Base-by-base conservation (phyloP, 2,888 invertebrate genomes). In the Coleophora deauratella region DNA sequence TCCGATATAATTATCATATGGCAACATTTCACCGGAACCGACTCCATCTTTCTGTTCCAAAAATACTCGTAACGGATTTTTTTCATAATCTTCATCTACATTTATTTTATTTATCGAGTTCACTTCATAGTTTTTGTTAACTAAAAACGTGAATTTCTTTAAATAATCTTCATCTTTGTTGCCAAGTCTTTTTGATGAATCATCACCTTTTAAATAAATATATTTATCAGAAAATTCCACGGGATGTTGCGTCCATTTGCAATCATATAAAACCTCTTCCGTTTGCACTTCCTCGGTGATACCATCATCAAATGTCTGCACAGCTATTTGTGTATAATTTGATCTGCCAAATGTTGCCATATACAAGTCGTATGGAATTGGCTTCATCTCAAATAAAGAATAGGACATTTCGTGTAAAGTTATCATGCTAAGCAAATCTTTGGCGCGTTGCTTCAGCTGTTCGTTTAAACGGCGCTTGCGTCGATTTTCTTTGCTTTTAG, bases 21-120 rank as follows among this genome's bases (percentile, higher is more conserved):
- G 72, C 57, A 81, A 59, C 58, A 78, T 71, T 60, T 62, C 54
- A 27, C 67, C 65, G 1, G 54, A 41, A 1, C 85, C 81, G 6
- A 58, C 78, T 45, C 82, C 85, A 62, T 80, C 59, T 67, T 70
- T 81, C 42, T 85, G 84, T 54, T 85, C 82, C n/a, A 85, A 66
- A 50, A 61, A 76, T 35, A 81, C 63, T 36, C 79, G 56, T 30
- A 85, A 50, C 1, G 78, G 75, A 62, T 80, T 71, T 0, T 43
- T 52, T 51, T 60, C 67, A 37, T 78, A 82, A 49, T 52, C 56
- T 41, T 63, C 60, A 59, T 66, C 62, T 2, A 47, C n/a, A 27
- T 51, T 50, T 33, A 56, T 59, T 42, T 49, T 48, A 38, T 51
- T 49, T 9, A 56, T 49, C 3, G 14, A 37, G 14, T 57, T 44